Base-by-base conservation (phyloP, 2,797 vertebrate genomes). In the Microtus obscurus region DNA sequence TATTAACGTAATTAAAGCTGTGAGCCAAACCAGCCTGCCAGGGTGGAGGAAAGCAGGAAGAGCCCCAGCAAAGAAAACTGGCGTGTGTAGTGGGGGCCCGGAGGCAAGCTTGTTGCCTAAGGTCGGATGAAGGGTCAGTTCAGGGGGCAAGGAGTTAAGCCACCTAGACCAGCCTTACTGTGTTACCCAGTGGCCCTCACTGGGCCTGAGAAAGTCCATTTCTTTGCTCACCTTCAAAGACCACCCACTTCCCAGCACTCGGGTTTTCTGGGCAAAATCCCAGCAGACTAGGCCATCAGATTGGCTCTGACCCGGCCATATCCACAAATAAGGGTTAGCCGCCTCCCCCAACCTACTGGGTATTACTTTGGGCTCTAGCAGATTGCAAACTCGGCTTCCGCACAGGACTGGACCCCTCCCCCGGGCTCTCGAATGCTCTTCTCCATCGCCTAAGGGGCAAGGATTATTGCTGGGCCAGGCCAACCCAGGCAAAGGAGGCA, bases 1-100 rank as follows among this genome's bases (percentile, higher is more conserved):
- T 97, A 97, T 97, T 97, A 97, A 95, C 96, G 97, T 97, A 97
- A 98, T 98, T 98, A 97, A 97, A 97, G 93, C 97, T 93, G 94
- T 56, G 65, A 97, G 93, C 80, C 21, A 61, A 96, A 94, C 90
- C 96, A 94, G 96, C 93, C 95, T 92, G 95, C 69, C 61, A 79
- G 97, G 97, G 93, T 34, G 61, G 93, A 95, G 96, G 89, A 89
- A 97, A 92, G 95, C 95, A 94, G 96, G 85, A 91, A 96, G 90
- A 90, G 80, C 80, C 90, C 74, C 76, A 31, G 45, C 80, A 95
- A 96, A 89, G 69, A 90, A 95, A 92, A 43, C 74, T 86, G n/a
- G 82, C 73, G 71, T 61, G 71, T 25, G 53, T 11, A 31, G 43
- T n/a, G 43, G 56, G 13, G 40, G n/a, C 21, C 16, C n/a, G 25